Percentiles rank a stretch among this genome's conserved stretches.
Evolutionary conservation across 1,140 invertebrate genomes (phyloP).

Genomic region (Dolichoris vasculosae): DNA sequence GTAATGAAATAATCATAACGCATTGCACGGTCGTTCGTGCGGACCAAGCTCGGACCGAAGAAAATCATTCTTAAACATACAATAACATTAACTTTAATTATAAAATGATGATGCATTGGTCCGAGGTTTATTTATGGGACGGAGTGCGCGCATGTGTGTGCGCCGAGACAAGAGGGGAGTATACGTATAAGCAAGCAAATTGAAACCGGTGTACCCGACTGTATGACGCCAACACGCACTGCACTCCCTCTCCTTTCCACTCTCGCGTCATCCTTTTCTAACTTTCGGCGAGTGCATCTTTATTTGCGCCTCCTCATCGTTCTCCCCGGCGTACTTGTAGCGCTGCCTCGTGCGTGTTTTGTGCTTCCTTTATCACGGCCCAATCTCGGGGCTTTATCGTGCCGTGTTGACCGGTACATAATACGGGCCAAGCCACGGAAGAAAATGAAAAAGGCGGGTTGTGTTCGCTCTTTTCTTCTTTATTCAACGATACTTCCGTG

Average conservation of each 20-base stretch:
- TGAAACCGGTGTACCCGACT: constrained; percentile 74
- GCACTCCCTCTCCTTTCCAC: constrained; percentile 43
- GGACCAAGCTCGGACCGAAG: no score
- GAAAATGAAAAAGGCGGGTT: not conserved
- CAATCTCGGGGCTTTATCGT: constrained; percentile 4
- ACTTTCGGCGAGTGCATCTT: constrained; percentile 31
- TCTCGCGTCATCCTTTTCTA: constrained; percentile 15
- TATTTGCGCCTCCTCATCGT: constrained; percentile 30
- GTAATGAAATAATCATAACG: not conserved
- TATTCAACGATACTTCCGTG: not conserved
- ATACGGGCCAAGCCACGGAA: not conserved
- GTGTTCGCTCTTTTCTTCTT: not conserved
- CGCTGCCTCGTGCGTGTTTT: constrained; percentile 28
- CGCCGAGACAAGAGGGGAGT: constrained; percentile 36
- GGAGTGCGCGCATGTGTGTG: not conserved
- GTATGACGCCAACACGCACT: constrained; percentile 69
- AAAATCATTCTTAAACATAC: not conserved
- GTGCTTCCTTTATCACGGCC: constrained; percentile 29
- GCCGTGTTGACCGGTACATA: not conserved
- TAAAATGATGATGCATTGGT: constrained; percentile 44
- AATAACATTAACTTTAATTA: constrained; percentile 15
- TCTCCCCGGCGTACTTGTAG: not conserved
- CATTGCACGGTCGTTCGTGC: no score
- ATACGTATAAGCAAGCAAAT: constrained; percentile 59
- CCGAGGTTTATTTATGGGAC: not conserved